Base-by-base conservation (phyloP, 2,113 vertebrate species). In the Genyomyrus donnyi region DNA sequence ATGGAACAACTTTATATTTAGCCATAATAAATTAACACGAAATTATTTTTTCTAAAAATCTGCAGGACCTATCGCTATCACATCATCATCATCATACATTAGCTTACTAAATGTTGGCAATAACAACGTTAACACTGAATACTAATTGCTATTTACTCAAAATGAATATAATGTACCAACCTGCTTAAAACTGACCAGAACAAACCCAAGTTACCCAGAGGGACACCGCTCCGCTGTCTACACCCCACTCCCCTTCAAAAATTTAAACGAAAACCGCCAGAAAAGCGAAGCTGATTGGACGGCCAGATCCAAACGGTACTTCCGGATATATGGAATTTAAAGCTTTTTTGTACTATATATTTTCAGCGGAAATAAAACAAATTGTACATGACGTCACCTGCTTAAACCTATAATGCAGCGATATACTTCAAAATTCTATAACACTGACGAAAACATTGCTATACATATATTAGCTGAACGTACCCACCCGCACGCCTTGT, bases 211-310 rank as follows among this genome's bases (percentile, higher is more conserved):
- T 74, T 62, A n/a, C 24, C 7, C 2, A n/a, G 2, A 74, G 0
- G 1, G 66, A 74, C 9, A 13, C n/a, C 0, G 5, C 74, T 80
- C 35, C 5, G 2, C 35, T 39, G n/a, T 19, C 74, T 39, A 17
- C 35, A 5, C 35, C 5, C 5, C 5, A 39, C 21, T 3, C 17
- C 19, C 83, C 39, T 85, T 85, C 45, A 11, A 48, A 83, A 53
- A 42, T 85, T 96, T 95, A 93, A 96, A 96, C 91, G 1, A 87
- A 89, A 91, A 91, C 95, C 94, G 95, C 93, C 91, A 93, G 91
- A 91, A 89, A 24, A 9, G 8, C 9, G 21, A 84, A 52, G 42
- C 89, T 93, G 93, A 96, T 96, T 96, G 95, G 96, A 85, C 53
- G 52, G 90, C 48, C 24, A 45, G 52, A 19, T 2, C 87, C 91